Conservation (phyloP, 2,888 invertebrate genomes). For the Plagodis pulveraria region DNA sequence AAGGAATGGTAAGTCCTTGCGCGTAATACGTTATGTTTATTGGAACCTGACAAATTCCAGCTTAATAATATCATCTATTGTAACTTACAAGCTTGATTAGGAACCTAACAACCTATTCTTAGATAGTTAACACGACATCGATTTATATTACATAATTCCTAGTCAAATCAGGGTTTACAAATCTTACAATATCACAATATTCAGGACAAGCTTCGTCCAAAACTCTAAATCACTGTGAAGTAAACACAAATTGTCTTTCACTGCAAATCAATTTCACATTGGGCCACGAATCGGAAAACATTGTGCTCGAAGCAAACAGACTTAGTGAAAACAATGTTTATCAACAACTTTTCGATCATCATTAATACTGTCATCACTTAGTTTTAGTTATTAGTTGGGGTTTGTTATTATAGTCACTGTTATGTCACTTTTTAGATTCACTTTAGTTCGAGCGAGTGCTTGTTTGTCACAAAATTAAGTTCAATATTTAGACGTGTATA, state of each 20-base stretch:
- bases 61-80: conserved; percentile 50
- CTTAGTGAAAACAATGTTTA: background rate
- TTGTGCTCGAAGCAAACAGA: conserved; percentile 6
- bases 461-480: conserved; percentile 30
- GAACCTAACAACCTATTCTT: conserved; percentile 56
- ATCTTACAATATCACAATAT: conserved; percentile 80
- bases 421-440: background rate
- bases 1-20: conserved; percentile 41
- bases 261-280: conserved; percentile 24
- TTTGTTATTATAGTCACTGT: background rate
- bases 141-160: conserved; percentile 70
- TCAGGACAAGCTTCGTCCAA: conserved; percentile 62
- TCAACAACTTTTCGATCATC: conserved; percentile 10
- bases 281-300: conserved; percentile 12
- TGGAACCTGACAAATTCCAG: conserved; percentile 48
- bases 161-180: conserved; percentile 60
- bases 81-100: conserved; percentile 65
- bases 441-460: background rate
- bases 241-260: conserved; percentile 24
- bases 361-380: background rate
- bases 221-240: conserved; percentile 37
- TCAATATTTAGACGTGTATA: conserved; percentile 82
- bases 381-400: background rate
- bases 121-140: conserved; percentile 73
- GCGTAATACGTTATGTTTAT: conserved; percentile 41